Evolutionary conservation across 2,888 invertebrate genomes (phyloP).

Genomic region (Mythimna vitellina): DNA sequence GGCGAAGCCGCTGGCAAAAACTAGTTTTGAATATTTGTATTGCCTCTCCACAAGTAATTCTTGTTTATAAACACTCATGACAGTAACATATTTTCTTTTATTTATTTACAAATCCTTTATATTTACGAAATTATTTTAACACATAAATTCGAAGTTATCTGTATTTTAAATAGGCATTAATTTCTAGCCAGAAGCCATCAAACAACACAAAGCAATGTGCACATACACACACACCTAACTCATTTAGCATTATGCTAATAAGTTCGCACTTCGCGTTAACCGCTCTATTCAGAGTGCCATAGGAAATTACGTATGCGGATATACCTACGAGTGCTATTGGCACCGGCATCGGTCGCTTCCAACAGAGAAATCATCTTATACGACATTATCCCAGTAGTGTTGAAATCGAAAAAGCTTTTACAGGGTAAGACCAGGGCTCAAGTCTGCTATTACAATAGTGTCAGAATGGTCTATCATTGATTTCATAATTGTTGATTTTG

Average conservation of each 20-base stretch:
- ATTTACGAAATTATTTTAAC: too few relatives aligned
- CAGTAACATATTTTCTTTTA: too few relatives aligned
- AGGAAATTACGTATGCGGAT: conserved; percentile 20
- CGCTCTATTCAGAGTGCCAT: conserved; percentile 35
- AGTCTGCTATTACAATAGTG: too few relatives aligned
- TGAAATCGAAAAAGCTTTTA: too few relatives aligned
- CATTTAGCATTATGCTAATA: conserved; percentile 58
- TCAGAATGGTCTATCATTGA: too few relatives aligned
- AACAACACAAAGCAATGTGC: conserved; percentile 21
- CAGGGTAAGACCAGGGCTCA: too few relatives aligned
- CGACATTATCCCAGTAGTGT: neutral
- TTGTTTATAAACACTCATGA: too few relatives aligned
- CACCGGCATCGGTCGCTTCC: neutral
- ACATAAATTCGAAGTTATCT: neutral
- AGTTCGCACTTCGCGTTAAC: conserved; percentile 28
- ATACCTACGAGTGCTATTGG: neutral
- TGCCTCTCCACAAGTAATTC: too few relatives aligned
- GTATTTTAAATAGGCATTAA: neutral
- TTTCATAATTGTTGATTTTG: too few relatives aligned
- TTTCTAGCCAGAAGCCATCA: conserved; percentile 3
- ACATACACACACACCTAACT: conserved; percentile 24
- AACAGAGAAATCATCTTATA: neutral
- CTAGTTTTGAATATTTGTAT: too few relatives aligned
- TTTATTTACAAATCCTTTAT: too few relatives aligned
- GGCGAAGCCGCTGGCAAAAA: too few relatives aligned